A percentile compares a stretch with the other conserved stretches of the same genome.
Conservation (phyloP, 2,797 vertebrate species). For the Oryzias sinensis region DNA sequence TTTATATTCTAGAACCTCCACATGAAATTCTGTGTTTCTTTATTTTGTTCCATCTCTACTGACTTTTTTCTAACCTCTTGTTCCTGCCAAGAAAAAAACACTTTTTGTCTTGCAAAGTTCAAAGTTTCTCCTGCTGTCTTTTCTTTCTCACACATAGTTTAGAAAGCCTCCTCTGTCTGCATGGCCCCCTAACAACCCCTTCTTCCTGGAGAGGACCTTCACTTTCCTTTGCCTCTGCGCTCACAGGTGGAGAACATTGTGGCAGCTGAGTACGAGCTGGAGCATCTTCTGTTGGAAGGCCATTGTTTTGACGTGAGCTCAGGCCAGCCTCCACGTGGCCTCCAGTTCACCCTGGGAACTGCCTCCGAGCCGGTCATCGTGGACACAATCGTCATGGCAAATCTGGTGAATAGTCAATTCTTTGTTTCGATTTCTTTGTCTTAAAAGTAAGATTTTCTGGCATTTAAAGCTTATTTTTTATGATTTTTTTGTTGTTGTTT, state of each 20-base stretch:
- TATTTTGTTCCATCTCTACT: too few relatives aligned
- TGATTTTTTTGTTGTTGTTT: not conserved
- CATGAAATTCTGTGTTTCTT: too few relatives aligned
- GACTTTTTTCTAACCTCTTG: too few relatives aligned
- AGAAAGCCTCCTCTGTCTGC: too few relatives aligned
- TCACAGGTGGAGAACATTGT: slow-evolving; percentile 89
- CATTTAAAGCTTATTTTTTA: not conserved
- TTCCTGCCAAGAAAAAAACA: too few relatives aligned
- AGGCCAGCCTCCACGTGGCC: slow-evolving; percentile 92
- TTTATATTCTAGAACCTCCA: too few relatives aligned
- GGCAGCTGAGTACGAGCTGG: slow-evolving; percentile 93
- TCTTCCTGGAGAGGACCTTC: not conserved
- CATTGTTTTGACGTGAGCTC: slow-evolving; percentile 97
- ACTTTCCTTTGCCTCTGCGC: not conserved
- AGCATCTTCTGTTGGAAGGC: slow-evolving; percentile 92
- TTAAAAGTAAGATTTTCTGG: too few relatives aligned
- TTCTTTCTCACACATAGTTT: too few relatives aligned
- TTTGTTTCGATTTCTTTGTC: not conserved
- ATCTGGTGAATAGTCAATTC: slow-evolving; percentile 81
- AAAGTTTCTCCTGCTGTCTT: too few relatives aligned
- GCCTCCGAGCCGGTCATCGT: slow-evolving; percentile 84
- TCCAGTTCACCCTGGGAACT: slow-evolving; percentile 95
- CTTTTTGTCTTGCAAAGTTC: too few relatives aligned
- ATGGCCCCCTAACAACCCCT: too few relatives aligned
- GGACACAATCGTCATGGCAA: slow-evolving; percentile 98